Evolutionary conservation across 2,113 vertebrate species (phyloP), one percentile per base, ranked within the genome.

Genomic region (Trematocara macrostoma): DNA sequence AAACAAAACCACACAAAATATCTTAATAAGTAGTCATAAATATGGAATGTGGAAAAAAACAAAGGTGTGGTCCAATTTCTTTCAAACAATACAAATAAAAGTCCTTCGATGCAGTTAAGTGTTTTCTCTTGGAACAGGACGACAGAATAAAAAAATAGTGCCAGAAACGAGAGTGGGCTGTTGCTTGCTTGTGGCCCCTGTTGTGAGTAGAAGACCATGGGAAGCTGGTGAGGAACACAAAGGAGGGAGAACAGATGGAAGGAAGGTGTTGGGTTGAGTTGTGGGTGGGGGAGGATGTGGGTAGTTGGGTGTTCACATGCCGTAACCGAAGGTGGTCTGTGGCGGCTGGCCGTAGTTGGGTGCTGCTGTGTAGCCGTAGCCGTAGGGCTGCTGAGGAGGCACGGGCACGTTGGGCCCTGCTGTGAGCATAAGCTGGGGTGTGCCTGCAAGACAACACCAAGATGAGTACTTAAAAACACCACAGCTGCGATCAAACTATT

Each of bases 391-490:
- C 96, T 99, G 99, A 4, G 98, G 98, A 78, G 99, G 99, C 86
- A 99, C 98, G 5, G 97, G 96, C 16, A 98, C 98, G 53, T 97
- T 99, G 94, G 98, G 97, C 91, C 98, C 98, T 7, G 99, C 97
- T 71, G 99, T 99, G 91, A 99, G 96, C 99, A 99, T 99, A 15
- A 99, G 96, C 94, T 99, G 99, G 10, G 99, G 98, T 89, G 98
- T 97, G 94, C 99, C 99, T 99, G 94, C 16, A 94, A 88, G 23
- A 93, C 6, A 61, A 85, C 7, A 7, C 40, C 15, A 45, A 35
- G 2, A 5, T 9, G 15, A 76, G 26, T 34, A 76, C 45, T 76
- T 76, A 51, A 76, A 76, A 76, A 51, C 71, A 76, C 26, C 23
- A 29, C 69, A 31, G 42, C 38, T 49, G 23, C 45, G 3, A 49